A percentile compares a stretch with the other conserved stretches of the same genome.
These are phyloP conservation scores for Chymomyza amoena DNA, from an alignment of 2,888 invertebrate genomes.

Conservation along the genomic window DNA sequence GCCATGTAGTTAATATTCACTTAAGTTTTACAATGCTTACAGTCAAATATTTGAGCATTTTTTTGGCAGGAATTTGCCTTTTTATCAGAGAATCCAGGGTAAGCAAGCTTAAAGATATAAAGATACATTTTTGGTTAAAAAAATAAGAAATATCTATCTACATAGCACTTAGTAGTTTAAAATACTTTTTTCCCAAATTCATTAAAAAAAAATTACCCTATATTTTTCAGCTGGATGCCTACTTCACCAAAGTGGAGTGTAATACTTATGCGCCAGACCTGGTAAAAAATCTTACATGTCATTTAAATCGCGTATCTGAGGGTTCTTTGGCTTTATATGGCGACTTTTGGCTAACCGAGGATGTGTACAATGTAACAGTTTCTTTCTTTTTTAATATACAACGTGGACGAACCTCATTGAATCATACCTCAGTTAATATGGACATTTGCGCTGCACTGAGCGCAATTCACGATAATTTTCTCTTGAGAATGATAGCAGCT, in stretches of 20 bases:
- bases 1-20: not conserved
- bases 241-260: constrained; percentile 10
- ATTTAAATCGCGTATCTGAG: not conserved
- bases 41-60: not conserved
- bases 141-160: too few species aligned
- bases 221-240: not conserved
- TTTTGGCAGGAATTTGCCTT: not conserved
- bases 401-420: not conserved
- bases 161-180: too few species aligned
- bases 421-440: not conserved
- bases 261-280: not conserved
- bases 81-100: not conserved
- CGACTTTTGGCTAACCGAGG: not conserved
- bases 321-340: not conserved
- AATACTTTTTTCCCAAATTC: not conserved
- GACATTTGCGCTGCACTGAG: constrained; percentile 11
- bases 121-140: too few species aligned
- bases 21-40: not conserved
- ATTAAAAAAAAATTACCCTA: not conserved
- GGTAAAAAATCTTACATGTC: not conserved
- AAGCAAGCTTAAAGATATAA: not conserved
- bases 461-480: constrained; percentile 4
- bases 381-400: not conserved
- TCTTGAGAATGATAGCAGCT: constrained; percentile 2
- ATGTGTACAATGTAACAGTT: constrained; percentile 2